Conservation (phyloP, 2,888 invertebrate genomes). For the Caenorhabditis sp. region DNA sequence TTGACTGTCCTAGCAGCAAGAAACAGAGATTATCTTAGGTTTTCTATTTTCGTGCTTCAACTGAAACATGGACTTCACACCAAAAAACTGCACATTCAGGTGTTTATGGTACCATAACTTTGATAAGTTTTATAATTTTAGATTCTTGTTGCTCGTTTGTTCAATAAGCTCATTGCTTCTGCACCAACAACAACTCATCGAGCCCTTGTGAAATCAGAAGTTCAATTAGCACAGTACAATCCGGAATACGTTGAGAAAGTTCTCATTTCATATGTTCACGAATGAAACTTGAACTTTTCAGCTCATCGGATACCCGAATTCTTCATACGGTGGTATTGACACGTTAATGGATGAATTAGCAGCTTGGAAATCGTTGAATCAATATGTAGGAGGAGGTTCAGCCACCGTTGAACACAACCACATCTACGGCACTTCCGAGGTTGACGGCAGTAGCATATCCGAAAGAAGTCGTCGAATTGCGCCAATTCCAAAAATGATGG, state of each 20-base stretch:
- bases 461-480: slow-evolving; percentile 57
- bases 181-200: slow-evolving; percentile 76
- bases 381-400: slow-evolving; percentile 53
- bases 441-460: slow-evolving; percentile 54
- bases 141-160: slow-evolving; percentile 79
- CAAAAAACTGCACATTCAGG: slow-evolving; percentile 80
- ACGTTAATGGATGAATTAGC: slow-evolving; percentile 71
- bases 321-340: slow-evolving; percentile 71
- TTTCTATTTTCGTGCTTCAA: slow-evolving; percentile 76
- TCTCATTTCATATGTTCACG: too few relatives aligned
- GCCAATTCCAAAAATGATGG: slow-evolving; percentile 46
- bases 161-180: slow-evolving; percentile 77
- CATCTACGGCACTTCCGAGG: slow-evolving; percentile 68
- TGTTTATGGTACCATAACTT: too few relatives aligned
- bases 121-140: too few relatives aligned
- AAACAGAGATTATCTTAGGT: slow-evolving; percentile 77
- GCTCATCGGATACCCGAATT: slow-evolving; percentile 71
- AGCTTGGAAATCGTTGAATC: slow-evolving; percentile 70
- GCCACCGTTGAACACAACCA: slow-evolving; percentile 61
- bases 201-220: slow-evolving; percentile 75
- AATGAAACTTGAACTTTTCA: too few relatives aligned
- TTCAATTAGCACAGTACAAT: slow-evolving; percentile 76
- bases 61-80: slow-evolving; percentile 81
- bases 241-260: slow-evolving; percentile 77
- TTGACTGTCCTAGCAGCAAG: slow-evolving; percentile 77